Percentiles rank a stretch among this genome's conserved stretches.
phyloP scores from a whole-genome alignment of 1,140 invertebrate genomes.

The Carposina sasakii region DNA sequence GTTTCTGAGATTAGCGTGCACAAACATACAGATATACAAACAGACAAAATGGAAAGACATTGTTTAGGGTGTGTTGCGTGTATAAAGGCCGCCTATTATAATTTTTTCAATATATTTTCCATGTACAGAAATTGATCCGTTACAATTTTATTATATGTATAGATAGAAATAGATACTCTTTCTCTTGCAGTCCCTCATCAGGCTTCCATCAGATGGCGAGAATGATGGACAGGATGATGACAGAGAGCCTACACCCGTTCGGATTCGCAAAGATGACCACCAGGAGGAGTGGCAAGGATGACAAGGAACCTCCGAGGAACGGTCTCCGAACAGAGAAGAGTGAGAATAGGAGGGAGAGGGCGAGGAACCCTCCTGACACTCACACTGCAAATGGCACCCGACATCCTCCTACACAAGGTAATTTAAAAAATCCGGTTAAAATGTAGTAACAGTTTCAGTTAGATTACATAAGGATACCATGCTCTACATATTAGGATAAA shows the following conservation, averaged over 20 bases:
- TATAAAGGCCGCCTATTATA: no score
- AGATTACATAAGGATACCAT: no score
- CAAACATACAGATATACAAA: no score
- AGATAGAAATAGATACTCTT: no score
- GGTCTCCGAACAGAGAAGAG: conserved; percentile 56
- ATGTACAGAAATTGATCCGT: neutral
- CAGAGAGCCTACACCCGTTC: conserved; percentile 76
- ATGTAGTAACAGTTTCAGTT: no score
- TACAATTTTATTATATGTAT: no score
- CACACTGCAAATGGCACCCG: conserved; percentile 50
- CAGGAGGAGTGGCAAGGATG: conserved; percentile 33
- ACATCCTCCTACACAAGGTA: conserved; percentile 60
- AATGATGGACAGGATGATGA: conserved; percentile 81
- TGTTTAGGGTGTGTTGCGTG: no score
- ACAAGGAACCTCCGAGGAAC: conserved; percentile 37
- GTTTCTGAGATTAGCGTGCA: no score
- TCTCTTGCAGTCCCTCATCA: conserved; percentile 57
- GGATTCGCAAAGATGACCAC: conserved; percentile 76
- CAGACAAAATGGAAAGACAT: no score
- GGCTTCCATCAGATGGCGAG: conserved; percentile 78
- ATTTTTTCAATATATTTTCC: no score
- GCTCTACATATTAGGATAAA: no score
- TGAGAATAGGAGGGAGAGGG: conserved; percentile 36
- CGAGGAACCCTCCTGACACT: conserved; percentile 31
- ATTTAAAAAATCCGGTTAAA: no score